A percentile compares a stretch with the other conserved stretches of the same genome.
Conservation (phyloP, 2,113 vertebrate genomes). For the Dipodomys stephensi region DNA sequence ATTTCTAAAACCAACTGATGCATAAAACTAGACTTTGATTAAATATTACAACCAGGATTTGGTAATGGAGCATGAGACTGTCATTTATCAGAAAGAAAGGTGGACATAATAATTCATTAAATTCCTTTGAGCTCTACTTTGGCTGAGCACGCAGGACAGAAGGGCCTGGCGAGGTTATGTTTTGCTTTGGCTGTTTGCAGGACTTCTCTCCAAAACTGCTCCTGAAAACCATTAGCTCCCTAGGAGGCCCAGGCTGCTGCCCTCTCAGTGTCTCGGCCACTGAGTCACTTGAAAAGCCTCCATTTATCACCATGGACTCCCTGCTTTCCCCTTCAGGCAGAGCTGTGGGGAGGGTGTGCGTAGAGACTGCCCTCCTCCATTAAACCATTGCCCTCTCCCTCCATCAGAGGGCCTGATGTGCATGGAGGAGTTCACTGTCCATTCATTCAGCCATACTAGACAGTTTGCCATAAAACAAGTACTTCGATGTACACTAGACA, state of each 20-base stretch:
- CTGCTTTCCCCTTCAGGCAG: conserved; percentile 24
- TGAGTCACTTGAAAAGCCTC: conserved; percentile 55
- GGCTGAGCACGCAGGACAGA: conserved; percentile 65
- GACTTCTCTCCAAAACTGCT: conserved; percentile 64
- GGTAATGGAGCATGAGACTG: conserved; percentile 84
- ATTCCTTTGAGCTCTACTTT: conserved; percentile 76
- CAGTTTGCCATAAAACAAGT: neutral
- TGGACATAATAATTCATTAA: conserved; percentile 84
- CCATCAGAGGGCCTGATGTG: neutral
- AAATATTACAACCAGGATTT: conserved; percentile 84
- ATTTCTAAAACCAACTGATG: conserved; percentile 83
- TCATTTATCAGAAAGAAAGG: conserved; percentile 86
- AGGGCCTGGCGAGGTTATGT: conserved; percentile 53
- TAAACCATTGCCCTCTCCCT: neutral
- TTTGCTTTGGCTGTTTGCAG: conserved; percentile 67
- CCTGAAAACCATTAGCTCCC: conserved; percentile 71
- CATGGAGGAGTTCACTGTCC: neutral
- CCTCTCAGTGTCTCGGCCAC: conserved; percentile 51
- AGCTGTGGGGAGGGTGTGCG: neutral
- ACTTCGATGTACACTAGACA: neutral
- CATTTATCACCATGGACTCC: conserved; percentile 48
- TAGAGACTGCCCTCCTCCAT: neutral
- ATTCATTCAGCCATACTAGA: neutral
- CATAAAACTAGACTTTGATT: conserved; percentile 85
- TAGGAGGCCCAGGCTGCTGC: conserved; percentile 55